Evolutionary conservation across 2,113 vertebrate species (phyloP).

Genomic region (western clawed frog (Xenopus tropicalis)): UCB_Xtro_10.0 CM004448.2:89817501-89818000

Average conservation of each 20-base stretch:
- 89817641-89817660: no score
- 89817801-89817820: slow-evolving; percentile 34
- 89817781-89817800: slow-evolving; percentile 35
- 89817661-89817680: no score
- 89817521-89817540: no score
- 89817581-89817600: no score
- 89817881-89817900: slow-evolving; percentile 32
- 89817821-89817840: slow-evolving; percentile 42
- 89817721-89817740: no score
- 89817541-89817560: no score
- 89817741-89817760: neutral
- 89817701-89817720: no score
- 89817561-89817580: no score
- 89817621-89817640: no score
- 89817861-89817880: slow-evolving; percentile 37
- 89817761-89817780: slow-evolving; percentile 6
- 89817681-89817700: no score
- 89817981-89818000: slow-evolving; percentile 27
- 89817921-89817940: slow-evolving; percentile 37
- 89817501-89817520: no score
- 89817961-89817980: slow-evolving; percentile 38
- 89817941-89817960: slow-evolving; percentile 46
- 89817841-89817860: slow-evolving; percentile 33
- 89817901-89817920: slow-evolving; percentile 46
- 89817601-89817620: no score